phyloP scores from a whole-genome alignment of 2,888 invertebrate genomes.

The Yponomeuta evonymella region DNA sequence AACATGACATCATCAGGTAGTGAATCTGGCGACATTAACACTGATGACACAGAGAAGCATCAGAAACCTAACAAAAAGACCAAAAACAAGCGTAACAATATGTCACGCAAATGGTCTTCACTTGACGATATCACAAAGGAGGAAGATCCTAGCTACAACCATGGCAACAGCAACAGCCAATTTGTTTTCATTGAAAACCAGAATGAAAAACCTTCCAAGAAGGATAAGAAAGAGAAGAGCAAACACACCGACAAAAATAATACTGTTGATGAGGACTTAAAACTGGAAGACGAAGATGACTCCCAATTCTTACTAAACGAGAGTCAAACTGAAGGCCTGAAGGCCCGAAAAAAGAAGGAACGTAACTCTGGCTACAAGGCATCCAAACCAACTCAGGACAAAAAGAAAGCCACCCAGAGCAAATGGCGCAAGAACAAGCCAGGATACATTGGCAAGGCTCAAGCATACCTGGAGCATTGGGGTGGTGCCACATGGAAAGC shows the following conservation, averaged over 20 bases:
- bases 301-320: slow-evolving; percentile 53
- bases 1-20: slow-evolving; percentile 65
- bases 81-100: slow-evolving; percentile 61
- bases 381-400: slow-evolving; percentile 53
- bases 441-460: slow-evolving; percentile 60
- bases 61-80: slow-evolving; percentile 55
- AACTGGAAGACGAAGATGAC: slow-evolving; percentile 45
- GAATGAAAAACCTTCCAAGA: slow-evolving; percentile 54
- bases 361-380: slow-evolving; percentile 49
- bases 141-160: slow-evolving; percentile 47
- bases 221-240: slow-evolving; percentile 53
- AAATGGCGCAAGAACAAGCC: slow-evolving; percentile 60
- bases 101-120: slow-evolving; percentile 77
- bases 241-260: slow-evolving; percentile 45
- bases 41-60: slow-evolving; percentile 59
- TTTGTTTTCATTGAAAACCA: slow-evolving; percentile 67
- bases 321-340: slow-evolving; percentile 46
- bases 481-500: slow-evolving; percentile 77
- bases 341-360: slow-evolving; percentile 65
- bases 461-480: slow-evolving; percentile 72
- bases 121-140: slow-evolving; percentile 71
- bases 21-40: slow-evolving; percentile 66
- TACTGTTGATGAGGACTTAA: slow-evolving; percentile 45
- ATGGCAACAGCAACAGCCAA: slow-evolving; percentile 51
- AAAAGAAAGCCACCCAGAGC: slow-evolving; percentile 64